Conservation (phyloP, 2,797 vertebrate species). For the Hippocampus kuda region DNA sequence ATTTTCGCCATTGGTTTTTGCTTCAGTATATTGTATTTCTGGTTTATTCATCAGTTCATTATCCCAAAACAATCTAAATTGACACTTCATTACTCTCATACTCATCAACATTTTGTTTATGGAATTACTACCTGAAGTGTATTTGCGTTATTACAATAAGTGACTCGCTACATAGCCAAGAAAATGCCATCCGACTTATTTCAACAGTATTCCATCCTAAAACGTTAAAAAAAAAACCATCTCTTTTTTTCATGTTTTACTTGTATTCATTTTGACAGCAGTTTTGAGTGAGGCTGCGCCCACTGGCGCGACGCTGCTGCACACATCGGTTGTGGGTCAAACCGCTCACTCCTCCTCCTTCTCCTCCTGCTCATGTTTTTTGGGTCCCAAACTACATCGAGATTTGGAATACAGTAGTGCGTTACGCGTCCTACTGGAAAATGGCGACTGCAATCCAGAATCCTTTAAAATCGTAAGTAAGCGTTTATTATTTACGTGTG, state of each 20-base stretch:
- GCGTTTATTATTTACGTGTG: slow-evolving; percentile 4
- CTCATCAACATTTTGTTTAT: background rate
- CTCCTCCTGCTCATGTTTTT: slow-evolving; percentile 32
- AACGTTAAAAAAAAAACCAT: background rate
- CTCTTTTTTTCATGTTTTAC: background rate
- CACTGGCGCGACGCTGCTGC: slow-evolving; percentile 48
- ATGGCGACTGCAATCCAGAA: slow-evolving; percentile 99
- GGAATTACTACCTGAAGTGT: background rate
- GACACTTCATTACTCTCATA: background rate
- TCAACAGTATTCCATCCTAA: background rate
- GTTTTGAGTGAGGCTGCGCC: slow-evolving; percentile 70
- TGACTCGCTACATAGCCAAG: background rate
- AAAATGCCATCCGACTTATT: background rate
- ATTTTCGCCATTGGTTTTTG: too few species aligned
- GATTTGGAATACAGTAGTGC: slow-evolving; percentile 97
- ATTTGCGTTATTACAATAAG: background rate
- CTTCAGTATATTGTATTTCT: background rate
- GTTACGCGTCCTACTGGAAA: slow-evolving; percentile 88
- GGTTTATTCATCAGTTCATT: background rate
- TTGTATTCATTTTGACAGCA: slow-evolving; percentile 78
- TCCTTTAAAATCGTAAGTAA: slow-evolving; percentile 96
- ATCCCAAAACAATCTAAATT: background rate
- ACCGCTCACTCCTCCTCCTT: background rate
- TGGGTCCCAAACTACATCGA: slow-evolving; percentile 91
- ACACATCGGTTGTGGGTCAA: slow-evolving; percentile 69